Base-by-base conservation (phyloP, 1,140 invertebrate species). In the Potamilus streckersoni region DNA sequence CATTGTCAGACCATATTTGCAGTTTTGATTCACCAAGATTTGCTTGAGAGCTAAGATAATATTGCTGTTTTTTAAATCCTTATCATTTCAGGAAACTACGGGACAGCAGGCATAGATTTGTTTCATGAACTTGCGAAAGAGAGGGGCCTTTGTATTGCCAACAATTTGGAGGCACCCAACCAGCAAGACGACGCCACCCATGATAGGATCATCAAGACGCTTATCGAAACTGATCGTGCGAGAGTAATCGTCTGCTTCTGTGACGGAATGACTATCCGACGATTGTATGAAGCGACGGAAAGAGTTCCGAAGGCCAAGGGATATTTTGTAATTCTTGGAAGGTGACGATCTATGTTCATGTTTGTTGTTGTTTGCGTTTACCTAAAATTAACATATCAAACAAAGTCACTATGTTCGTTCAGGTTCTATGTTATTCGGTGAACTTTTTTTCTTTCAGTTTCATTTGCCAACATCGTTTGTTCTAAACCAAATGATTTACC, bases 231-330 rank as follows among this genome's bases (percentile, higher is more conserved):
- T 76, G 88, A 89, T 14, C 85, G 91, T 58, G 93, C 93, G 12
- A 90, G 91, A 58, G 94, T 95, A 11, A 93, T 95, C n/a, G 94
- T 95, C 4, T 96, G 95, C 87, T 96, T 95, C 91, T 96, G 95
- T 88, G 94, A 96, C 89, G 94, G 95, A 6, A 91, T 92, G 85
- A 95, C 94, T 0, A 92, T 95, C 60, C 87, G 92, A 71, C 92
- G 92, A 17, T 89, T 96, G n/a, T 90, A 95, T 73, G 90, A 91
- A 74, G 94, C 94, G 1, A 92, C 93, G 3, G 91, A 73, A 20
- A 71, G 92, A 78, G 89, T 93, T 59, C 85, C 92, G n/a, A 92
- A 92, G 78, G 88, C 92, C n/a, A 92, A 91, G 4, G 92, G 92
- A 59, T 89, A 92, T 75, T 94, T 94, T 81, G 90, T 94, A 62